Percentiles rank a stretch among this genome's conserved stretches.
phyloP scores from a whole-genome alignment of 2,113 vertebrate genomes.

The Penelope pileata region DNA sequence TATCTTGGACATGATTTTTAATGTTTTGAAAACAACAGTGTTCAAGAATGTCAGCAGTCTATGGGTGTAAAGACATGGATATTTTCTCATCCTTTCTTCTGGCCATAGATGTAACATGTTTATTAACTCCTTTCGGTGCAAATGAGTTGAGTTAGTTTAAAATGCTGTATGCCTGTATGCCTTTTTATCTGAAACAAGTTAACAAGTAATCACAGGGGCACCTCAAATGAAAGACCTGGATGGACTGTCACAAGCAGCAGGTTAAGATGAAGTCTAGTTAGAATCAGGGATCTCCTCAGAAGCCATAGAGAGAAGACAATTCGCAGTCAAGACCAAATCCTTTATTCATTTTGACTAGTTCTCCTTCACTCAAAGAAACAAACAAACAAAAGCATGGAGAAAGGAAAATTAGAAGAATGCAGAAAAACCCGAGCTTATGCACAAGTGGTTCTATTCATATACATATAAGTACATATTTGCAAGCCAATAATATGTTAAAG shows the following conservation, averaged over 20 bases:
- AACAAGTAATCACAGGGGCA: background rate
- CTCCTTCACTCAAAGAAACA: background rate
- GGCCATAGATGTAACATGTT: background rate
- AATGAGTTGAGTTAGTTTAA: background rate
- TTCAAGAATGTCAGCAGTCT: background rate
- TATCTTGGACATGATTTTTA: background rate
- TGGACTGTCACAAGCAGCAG: background rate
- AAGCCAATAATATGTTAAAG: background rate
- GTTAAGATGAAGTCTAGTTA: background rate
- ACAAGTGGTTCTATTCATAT: background rate
- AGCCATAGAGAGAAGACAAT: background rate
- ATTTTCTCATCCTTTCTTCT: background rate
- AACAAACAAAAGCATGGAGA: background rate
- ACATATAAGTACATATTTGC: background rate
- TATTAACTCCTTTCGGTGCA: background rate
- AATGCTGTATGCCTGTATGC: background rate
- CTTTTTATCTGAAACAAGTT: background rate
- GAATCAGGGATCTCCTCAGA: background rate
- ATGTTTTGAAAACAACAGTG: background rate
- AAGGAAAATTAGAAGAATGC: background rate
- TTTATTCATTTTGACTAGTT: background rate
- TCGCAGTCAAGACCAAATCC: background rate
- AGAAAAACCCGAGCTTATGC: background rate
- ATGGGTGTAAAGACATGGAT: background rate
- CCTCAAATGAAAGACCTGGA: background rate